phyloP scores from a whole-genome alignment of 2,113 vertebrate species.

The Channa maculata region DNA sequence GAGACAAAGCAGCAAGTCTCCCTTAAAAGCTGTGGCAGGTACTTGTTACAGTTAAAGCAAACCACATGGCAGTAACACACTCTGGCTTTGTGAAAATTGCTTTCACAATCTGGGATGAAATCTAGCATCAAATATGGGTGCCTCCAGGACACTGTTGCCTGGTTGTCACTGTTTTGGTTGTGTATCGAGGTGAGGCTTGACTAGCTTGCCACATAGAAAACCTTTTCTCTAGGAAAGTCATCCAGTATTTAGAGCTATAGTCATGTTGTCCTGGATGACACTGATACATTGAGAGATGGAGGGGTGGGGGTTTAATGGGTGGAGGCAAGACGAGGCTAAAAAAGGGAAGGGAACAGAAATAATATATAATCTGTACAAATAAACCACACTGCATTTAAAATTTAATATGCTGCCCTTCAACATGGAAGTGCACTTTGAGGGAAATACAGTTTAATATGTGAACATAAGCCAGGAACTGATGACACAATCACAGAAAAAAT shows the following conservation, averaged over 20 bases:
- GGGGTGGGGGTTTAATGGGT: neutral
- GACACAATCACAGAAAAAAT: neutral
- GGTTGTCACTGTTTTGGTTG: constrained; percentile 50
- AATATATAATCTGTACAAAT: too few species aligned
- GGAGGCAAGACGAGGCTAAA: neutral
- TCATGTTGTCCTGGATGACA: constrained; percentile 17
- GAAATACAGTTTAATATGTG: constrained; percentile 8
- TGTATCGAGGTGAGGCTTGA: constrained; percentile 26
- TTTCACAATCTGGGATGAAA: constrained; percentile 45
- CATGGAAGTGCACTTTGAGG: neutral
- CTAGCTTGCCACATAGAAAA: constrained; percentile 21
- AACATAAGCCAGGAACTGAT: neutral
- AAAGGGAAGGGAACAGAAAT: neutral
- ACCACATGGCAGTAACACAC: constrained; percentile 42
- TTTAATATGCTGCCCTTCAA: neutral
- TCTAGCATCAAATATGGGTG: constrained; percentile 37
- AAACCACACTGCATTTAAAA: too few species aligned
- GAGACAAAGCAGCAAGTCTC: constrained; percentile 23
- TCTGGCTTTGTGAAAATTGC: constrained; percentile 21
- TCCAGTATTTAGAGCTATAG: constrained; percentile 35
- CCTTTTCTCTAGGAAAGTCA: constrained; percentile 9
- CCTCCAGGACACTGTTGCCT: constrained; percentile 43
- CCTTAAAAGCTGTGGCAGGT: constrained; percentile 47
- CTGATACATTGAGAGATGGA: neutral
- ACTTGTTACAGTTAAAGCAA: constrained; percentile 55